Conservation (phyloP, 2,797 vertebrate species). For the Sardinella longiceps region DNA sequence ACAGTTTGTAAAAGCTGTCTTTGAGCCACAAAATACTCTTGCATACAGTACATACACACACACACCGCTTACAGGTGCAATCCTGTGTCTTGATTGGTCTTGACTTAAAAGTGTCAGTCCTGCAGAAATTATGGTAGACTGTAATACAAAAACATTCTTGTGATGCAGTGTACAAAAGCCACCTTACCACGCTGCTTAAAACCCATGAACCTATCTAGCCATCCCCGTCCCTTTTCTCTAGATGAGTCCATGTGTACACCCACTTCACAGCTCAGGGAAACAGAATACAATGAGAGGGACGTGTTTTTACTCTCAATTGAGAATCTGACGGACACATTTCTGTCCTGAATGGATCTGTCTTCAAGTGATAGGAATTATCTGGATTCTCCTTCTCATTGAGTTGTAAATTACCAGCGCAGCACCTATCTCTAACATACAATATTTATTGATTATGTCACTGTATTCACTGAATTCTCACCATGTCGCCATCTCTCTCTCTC, state of each 20-base stretch:
- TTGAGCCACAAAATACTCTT: neutral
- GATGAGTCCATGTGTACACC: neutral
- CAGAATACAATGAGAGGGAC: neutral
- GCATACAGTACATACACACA: neutral
- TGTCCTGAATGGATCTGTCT: neutral
- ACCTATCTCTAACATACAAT: neutral
- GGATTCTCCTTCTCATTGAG: neutral
- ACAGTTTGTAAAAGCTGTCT: neutral
- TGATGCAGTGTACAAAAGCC: too few species aligned
- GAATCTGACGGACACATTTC: neutral
- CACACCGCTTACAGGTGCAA: neutral
- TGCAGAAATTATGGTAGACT: too few species aligned
- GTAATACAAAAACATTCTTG: too few species aligned
- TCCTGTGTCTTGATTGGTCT: too few species aligned
- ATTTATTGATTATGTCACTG: neutral
- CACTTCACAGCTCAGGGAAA: neutral
- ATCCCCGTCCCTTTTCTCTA: neutral
- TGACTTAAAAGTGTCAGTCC: too few species aligned
- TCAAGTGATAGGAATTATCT: conserved; percentile 14
- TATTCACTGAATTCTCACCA: neutral
- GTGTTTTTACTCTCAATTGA: neutral
- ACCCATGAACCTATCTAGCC: neutral
- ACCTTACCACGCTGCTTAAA: neutral
- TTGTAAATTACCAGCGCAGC: neutral
- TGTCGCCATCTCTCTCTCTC: neutral